These are phyloP conservation scores for Trypoxylon attenuatum DNA, from an alignment of 2,888 invertebrate genomes.

Conservation along the genomic window DNA sequence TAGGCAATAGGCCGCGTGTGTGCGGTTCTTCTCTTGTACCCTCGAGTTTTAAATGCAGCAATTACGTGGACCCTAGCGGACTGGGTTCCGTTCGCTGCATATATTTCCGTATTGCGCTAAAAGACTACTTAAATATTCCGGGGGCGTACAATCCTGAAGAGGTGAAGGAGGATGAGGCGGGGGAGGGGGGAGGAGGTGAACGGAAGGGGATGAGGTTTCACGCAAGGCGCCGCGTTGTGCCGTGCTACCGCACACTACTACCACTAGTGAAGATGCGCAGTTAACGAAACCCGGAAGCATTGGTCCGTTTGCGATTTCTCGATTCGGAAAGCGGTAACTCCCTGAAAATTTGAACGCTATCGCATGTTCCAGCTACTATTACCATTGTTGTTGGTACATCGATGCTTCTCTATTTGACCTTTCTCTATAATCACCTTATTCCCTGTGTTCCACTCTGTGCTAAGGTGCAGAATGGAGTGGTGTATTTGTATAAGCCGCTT, in stretches of 20 bases:
- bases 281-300: slow-evolving; percentile 21
- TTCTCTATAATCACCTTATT: no score
- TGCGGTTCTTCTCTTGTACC: no score
- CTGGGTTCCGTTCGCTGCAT: slow-evolving; percentile 22
- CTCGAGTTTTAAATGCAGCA: slow-evolving; percentile 20
- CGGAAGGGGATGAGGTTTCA: slow-evolving; percentile 22
- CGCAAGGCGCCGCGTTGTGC: slow-evolving; percentile 26
- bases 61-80: slow-evolving; percentile 18
- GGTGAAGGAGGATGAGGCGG: no score
- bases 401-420: no score
- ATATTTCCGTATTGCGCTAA: slow-evolving; percentile 51
- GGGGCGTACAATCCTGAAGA: slow-evolving; percentile 34
- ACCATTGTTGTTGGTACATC: no score
- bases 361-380: no score
- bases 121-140: slow-evolving; percentile 56
- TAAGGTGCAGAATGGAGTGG: no score
- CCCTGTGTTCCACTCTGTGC: no score
- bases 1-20: no score
- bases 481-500: no score
- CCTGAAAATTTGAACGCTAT: slow-evolving; percentile 12
- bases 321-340: slow-evolving; percentile 18
- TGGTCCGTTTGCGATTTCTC: slow-evolving; percentile 23
- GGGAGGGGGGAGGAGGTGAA: no score
- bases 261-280: slow-evolving; percentile 32
- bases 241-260: no score